Conservation (phyloP, 2,888 invertebrate genomes). For the Lomographa bimaculata region DNA sequence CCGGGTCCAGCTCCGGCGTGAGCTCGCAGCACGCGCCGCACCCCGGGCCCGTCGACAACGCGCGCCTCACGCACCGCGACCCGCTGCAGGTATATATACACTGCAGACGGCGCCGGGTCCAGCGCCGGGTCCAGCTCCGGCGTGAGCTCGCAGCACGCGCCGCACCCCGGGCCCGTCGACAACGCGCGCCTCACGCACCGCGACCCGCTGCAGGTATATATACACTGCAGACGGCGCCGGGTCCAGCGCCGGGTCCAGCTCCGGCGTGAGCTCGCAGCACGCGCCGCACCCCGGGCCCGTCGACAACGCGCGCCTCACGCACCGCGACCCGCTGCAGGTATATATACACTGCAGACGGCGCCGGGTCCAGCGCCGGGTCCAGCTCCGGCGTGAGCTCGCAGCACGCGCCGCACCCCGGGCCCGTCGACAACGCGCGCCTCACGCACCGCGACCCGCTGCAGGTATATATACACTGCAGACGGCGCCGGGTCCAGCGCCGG, state of each 20-base stretch:
- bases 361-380: no score
- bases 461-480: no score
- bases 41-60: conserved; percentile 83
- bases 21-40: conserved; percentile 62
- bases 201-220: conserved; percentile 83
- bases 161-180: conserved; percentile 66
- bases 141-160: conserved; percentile 71
- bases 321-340: conserved; percentile 85
- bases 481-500: no score
- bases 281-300: conserved; percentile 45
- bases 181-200: conserved; percentile 88
- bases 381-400: no score
- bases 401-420: conserved; percentile 41
- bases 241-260: conserved; percentile 84
- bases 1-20: conserved; percentile 86
- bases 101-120: conserved; percentile 83
- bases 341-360: no score
- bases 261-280: conserved; percentile 82
- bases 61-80: conserved; percentile 85
- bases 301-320: conserved; percentile 88
- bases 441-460: conserved; percentile 85
- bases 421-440: conserved; percentile 87
- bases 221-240: conserved; percentile 82
- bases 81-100: conserved; percentile 83
- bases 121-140: conserved; percentile 85